Conservation (phyloP, 2,888 invertebrate genomes). For the Oscheius sp. region DNA sequence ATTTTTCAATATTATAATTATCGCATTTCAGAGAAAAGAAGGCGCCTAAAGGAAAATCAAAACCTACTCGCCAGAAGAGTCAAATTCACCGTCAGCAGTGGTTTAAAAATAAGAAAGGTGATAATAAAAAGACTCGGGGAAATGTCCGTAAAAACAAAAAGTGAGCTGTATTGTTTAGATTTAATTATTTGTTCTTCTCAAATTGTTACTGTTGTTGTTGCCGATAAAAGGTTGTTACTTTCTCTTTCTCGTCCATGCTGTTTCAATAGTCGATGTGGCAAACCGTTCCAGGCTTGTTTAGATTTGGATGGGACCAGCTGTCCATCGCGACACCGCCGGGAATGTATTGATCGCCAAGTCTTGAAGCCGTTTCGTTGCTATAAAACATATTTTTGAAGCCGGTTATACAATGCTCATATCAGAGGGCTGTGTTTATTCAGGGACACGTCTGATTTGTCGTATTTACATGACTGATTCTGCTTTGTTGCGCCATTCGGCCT, state of each 20-base stretch:
- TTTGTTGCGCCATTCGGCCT: not conserved
- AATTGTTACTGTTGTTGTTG: conserved; percentile 26
- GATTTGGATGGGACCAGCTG: conserved; percentile 7
- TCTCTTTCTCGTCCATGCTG: not conserved
- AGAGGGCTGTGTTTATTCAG: not conserved
- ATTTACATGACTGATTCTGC: conserved; percentile 10
- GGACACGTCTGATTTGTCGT: not conserved
- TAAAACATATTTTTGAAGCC: not conserved
- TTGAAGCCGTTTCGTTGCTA: conserved; percentile 5
- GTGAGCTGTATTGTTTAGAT: conserved; percentile 15
- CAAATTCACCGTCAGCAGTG: conserved; percentile 60
- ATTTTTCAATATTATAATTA: not conserved
- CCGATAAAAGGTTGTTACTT: conserved; percentile 1
- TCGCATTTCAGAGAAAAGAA: conserved; percentile 37
- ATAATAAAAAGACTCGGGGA: conserved; percentile 46
- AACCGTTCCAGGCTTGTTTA: not conserved
- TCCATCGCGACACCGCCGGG: not conserved
- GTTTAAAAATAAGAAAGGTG: conserved; percentile 47
- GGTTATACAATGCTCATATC: not conserved
- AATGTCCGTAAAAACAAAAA: conserved; percentile 22
- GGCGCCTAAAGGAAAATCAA: conserved; percentile 43
- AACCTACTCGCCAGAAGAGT: conserved; percentile 57
- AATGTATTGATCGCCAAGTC: conserved; percentile 8
- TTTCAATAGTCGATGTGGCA: not conserved
- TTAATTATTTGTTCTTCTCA: not conserved